A percentile compares a stretch with the other conserved stretches of the same genome.
Conservation (phyloP, 2,888 invertebrate genomes). For the Polyploca ridens region DNA sequence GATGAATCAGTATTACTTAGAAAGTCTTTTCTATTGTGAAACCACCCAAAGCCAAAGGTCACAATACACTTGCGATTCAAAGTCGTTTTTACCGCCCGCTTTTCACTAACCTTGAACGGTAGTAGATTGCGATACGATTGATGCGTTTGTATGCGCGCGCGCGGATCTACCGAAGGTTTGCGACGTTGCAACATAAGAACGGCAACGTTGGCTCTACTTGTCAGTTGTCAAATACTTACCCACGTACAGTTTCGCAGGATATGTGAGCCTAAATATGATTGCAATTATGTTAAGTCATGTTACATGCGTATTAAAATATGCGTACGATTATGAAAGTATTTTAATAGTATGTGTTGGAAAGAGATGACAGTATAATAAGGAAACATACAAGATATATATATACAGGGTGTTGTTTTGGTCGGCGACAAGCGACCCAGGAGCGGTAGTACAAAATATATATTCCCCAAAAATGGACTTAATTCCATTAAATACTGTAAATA, state of each 20-base stretch:
- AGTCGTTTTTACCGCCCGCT: background rate
- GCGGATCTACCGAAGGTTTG: constrained; percentile 16
- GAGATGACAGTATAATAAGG: too few relatives aligned
- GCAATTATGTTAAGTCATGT: background rate
- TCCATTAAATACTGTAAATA: too few relatives aligned
- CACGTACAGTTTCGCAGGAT: background rate
- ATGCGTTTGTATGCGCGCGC: constrained; percentile 28
- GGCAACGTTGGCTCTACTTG: background rate
- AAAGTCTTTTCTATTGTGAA: background rate
- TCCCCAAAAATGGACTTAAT: too few relatives aligned
- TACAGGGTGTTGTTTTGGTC: too few relatives aligned
- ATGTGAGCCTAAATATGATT: background rate
- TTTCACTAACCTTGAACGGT: constrained; percentile 32
- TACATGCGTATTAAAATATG: background rate
- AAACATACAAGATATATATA: too few relatives aligned
- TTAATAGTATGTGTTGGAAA: too few relatives aligned
- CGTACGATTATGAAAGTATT: too few relatives aligned
- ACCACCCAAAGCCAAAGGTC: constrained; percentile 1
- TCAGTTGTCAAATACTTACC: background rate
- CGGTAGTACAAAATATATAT: too few relatives aligned
- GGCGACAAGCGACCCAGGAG: too few relatives aligned
- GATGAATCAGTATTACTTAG: background rate
- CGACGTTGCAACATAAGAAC: constrained; percentile 18
- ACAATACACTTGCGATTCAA: background rate
- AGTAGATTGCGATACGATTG: constrained; percentile 20